Evolutionary conservation across 2,113 vertebrate genomes (phyloP).

Genomic region (Martes martes): DNA sequence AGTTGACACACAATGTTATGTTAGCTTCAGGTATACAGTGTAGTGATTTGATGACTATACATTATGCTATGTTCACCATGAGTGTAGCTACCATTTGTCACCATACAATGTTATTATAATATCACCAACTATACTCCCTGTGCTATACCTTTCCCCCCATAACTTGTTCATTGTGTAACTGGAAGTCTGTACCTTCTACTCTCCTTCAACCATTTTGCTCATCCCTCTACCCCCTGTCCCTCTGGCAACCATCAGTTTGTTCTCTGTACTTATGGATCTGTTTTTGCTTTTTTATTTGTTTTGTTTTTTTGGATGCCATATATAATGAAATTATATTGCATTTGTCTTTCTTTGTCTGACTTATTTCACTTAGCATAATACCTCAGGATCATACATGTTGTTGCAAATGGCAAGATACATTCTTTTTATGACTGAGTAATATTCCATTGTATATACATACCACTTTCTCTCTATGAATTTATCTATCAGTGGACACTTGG

Average conservation of each 20-base stretch:
- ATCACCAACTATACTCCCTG: background rate
- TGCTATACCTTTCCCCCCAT: background rate
- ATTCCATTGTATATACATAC: background rate
- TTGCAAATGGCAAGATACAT: background rate
- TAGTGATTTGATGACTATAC: background rate
- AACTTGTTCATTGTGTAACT: background rate
- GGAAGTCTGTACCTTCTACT: background rate
- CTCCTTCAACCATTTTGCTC: background rate
- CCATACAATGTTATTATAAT: background rate
- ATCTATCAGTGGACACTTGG: background rate
- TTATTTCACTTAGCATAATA: too few species aligned
- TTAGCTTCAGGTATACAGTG: background rate
- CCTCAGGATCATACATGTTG: background rate
- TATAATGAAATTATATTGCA: background rate
- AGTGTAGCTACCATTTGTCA: background rate
- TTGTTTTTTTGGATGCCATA: background rate
- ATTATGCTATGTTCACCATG: background rate
- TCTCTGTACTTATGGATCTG: background rate
- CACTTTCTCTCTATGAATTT: background rate
- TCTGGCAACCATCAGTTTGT: background rate
- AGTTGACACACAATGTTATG: background rate
- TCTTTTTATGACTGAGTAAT: background rate
- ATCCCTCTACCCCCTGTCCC: background rate
- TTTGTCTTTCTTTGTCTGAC: background rate
- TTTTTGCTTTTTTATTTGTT: background rate